A percentile compares a stretch with the other conserved stretches of the same genome.
These are phyloP conservation scores for Lathronympha strigana DNA, from an alignment of 2,888 invertebrate species.

Conservation along the genomic window DNA sequence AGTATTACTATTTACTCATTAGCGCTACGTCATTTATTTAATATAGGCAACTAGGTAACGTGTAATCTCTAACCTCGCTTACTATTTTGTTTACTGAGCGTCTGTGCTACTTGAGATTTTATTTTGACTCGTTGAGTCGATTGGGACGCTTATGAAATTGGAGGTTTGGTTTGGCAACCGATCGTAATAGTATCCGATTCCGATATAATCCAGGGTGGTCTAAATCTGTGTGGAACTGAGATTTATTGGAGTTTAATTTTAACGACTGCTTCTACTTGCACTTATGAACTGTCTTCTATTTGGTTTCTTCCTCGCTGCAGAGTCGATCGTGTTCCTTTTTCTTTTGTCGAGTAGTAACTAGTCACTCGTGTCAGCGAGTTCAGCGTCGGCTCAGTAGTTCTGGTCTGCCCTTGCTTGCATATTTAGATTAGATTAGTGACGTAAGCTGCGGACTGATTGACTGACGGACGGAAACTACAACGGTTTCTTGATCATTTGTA, in stretches of 20 bases:
- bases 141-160: conserved; percentile 44
- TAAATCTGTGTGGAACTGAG: conserved; percentile 14
- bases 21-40: conserved; percentile 10
- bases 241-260: background rate
- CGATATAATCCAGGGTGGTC: conserved; percentile 40
- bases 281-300: background rate
- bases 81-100: conserved; percentile 17
- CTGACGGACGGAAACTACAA: no score
- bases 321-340: background rate
- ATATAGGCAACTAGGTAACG: conserved; percentile 35
- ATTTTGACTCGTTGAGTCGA: conserved; percentile 32
- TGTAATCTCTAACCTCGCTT: conserved; percentile 28
- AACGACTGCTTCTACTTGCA: background rate
- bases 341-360: background rate
- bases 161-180: conserved; percentile 47
- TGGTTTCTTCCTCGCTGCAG: background rate
- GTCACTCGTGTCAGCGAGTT: no score
- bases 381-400: no score
- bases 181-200: conserved; percentile 43
- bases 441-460: no score
- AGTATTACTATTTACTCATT: conserved; percentile 3
- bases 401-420: no score
- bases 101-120: conserved; percentile 34
- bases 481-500: no score
- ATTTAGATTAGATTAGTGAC: no score